Base-by-base conservation (phyloP, 2,797 vertebrate species). In the Clamator glandarius region DNA sequence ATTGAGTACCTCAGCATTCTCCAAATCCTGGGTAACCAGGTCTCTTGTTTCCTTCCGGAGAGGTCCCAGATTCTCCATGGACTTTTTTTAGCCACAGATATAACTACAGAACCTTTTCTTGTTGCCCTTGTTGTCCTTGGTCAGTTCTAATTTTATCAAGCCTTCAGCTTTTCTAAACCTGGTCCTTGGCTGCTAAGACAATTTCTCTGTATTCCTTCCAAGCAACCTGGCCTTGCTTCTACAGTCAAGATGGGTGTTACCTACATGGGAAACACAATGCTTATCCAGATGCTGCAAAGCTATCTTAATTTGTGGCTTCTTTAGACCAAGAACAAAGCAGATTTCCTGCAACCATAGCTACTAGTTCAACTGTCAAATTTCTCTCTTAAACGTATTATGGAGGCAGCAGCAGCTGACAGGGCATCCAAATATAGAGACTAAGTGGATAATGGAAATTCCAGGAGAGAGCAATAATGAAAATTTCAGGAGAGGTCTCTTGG, bases 271-370 rank as follows among this genome's bases (percentile, higher is more conserved):
- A 93, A 81, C 48, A 12, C 63, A 76, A 48, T 35, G 35, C 62
- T 84, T 80, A 84, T 48, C 68, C 84, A 80, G 63, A 87, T 73
- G 54, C 23, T 55, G 66, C 36, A 90, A 76, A 83, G 48, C 44
- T 75, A 46, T 77, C 87, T 74, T 87, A 72, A 90, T 69, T 92
- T 95, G 36, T 88, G 73, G 29, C 15, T 96, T 58, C 82, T 84
- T 84, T 58, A 93, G 69, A 84, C 69, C 62, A 89, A 92, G 83
- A 96, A 92, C 35, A 94, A 84, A 91, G 50, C 48, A 87, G 74
- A 84, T n/a, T 35, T 50, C 42, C 79, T 82, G 84, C 76, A 92
- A 84, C 61, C 46, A 48, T 58, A 95, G 73, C 75, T 90, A 89
- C 84, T 81, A 75, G 79, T 48, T 90, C 81, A 92, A 91, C 84